These are phyloP conservation scores for Solenodon paradoxus DNA, from an alignment of 2,113 vertebrate genomes.

Conservation along the genomic window DNA sequence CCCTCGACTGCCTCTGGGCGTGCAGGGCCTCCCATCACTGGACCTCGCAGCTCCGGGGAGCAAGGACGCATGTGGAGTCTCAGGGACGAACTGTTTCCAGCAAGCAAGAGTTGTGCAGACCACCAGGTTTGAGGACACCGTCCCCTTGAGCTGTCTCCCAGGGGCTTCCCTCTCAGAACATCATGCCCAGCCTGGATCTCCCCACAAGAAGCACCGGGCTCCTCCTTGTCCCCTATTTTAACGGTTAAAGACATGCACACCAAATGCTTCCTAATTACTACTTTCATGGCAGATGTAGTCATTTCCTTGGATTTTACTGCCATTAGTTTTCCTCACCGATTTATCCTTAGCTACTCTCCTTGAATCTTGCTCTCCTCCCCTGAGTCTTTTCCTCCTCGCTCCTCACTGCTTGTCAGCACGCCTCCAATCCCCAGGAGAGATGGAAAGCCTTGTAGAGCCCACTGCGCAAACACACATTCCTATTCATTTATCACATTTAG, in stretches of 20 bases:
- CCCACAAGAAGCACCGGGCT: constrained; percentile 68
- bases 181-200: background rate
- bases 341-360: constrained; percentile 89
- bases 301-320: constrained; percentile 84
- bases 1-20: background rate
- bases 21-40: background rate
- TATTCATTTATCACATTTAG: constrained; percentile 96
- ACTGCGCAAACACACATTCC: constrained; percentile 90
- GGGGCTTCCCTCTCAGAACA: background rate
- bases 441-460: constrained; percentile 87
- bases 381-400: constrained; percentile 82
- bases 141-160: background rate
- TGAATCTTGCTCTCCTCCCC: constrained; percentile 81
- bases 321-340: constrained; percentile 86
- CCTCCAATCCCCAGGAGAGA: constrained; percentile 85
- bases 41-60: background rate
- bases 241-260: constrained; percentile 83
- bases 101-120: background rate
- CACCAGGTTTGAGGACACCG: background rate
- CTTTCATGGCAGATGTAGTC: constrained; percentile 83
- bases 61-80: rapidly evolving
- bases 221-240: constrained; percentile 80
- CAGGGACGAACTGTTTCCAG: background rate
- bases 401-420: constrained; percentile 85
- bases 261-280: constrained; percentile 86